Conservation (phyloP, 2,113 vertebrate genomes). For the Chascanopsetta lugubris region DNA sequence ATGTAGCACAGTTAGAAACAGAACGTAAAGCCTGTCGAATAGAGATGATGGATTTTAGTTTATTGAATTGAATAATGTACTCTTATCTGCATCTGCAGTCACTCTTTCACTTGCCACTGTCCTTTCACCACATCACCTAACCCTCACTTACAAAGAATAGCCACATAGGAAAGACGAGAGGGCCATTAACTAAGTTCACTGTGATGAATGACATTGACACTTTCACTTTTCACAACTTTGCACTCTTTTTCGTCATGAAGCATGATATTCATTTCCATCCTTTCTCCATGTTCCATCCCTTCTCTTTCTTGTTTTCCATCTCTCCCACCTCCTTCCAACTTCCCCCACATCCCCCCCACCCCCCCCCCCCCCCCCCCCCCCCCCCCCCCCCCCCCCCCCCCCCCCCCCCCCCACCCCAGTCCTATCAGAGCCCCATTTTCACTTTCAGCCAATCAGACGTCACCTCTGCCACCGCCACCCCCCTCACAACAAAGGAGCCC, state of each 20-base stretch:
- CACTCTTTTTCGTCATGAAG: slow-evolving; percentile 68
- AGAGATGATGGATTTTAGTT: not conserved
- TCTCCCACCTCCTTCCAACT: slow-evolving; percentile 46
- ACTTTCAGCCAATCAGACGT: slow-evolving; percentile 89
- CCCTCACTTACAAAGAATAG: slow-evolving; percentile 23
- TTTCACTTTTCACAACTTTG: slow-evolving; percentile 66
- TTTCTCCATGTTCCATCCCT: slow-evolving; percentile 77
- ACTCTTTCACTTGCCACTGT: slow-evolving; percentile 44
- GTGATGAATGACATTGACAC: slow-evolving; percentile 32
- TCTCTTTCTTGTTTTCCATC: slow-evolving; percentile 76
- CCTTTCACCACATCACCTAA: slow-evolving; percentile 50
- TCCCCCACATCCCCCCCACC: slow-evolving; percentile 5
- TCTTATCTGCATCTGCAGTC: not conserved
- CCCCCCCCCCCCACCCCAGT: slow-evolving; percentile 60
- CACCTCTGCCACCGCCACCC: slow-evolving; percentile 71
- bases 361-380: slow-evolving; percentile 54
- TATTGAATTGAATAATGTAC: not conserved
- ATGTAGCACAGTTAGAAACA: not conserved
- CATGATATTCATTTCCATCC: slow-evolving; percentile 81
- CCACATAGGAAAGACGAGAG: no score
- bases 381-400: slow-evolving; percentile 7
- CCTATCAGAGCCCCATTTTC: slow-evolving; percentile 90
- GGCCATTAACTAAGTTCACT: no score
- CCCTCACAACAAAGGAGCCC: slow-evolving; percentile 80
- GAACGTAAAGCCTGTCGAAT: not conserved